These are phyloP conservation scores for Nymphalis urticae DNA, from an alignment of 2,888 invertebrate genomes.

Conservation along the genomic window DNA sequence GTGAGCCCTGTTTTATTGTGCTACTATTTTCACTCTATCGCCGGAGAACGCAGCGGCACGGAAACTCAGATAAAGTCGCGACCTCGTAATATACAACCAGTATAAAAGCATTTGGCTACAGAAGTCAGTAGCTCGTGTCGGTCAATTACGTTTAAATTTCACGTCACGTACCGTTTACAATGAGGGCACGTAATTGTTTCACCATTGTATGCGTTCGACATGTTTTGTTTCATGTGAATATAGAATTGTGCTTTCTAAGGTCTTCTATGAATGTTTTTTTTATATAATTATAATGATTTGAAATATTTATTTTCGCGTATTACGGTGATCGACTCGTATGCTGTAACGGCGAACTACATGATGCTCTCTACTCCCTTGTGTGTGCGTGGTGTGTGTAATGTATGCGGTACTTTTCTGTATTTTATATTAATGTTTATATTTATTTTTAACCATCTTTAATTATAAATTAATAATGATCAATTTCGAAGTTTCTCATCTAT, in stretches of 20 bases:
- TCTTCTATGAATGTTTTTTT: too few species aligned
- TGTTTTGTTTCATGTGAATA: slow-evolving; percentile 5
- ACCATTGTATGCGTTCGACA: slow-evolving; percentile 12
- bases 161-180: slow-evolving; percentile 34
- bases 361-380: too few species aligned
- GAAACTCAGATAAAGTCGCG: slow-evolving; percentile 78
- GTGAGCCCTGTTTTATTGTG: slow-evolving; percentile 75
- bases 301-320: too few species aligned
- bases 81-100: slow-evolving; percentile 67
- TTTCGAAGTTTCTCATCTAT: too few species aligned
- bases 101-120: slow-evolving; percentile 46
- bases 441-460: too few species aligned
- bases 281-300: too few species aligned
- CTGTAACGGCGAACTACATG: too few species aligned
- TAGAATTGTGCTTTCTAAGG: background rate
- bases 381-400: too few species aligned
- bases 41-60: slow-evolving; percentile 69
- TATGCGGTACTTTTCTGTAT: too few species aligned
- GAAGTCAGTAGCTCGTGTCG: slow-evolving; percentile 30
- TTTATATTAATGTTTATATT: too few species aligned
- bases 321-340: too few species aligned
- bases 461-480: too few species aligned
- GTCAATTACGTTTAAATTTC: slow-evolving; percentile 24
- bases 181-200: slow-evolving; percentile 34
- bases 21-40: slow-evolving; percentile 77